Conservation (phyloP, 2,113 vertebrate species). For the Nesogale talazaci region DNA sequence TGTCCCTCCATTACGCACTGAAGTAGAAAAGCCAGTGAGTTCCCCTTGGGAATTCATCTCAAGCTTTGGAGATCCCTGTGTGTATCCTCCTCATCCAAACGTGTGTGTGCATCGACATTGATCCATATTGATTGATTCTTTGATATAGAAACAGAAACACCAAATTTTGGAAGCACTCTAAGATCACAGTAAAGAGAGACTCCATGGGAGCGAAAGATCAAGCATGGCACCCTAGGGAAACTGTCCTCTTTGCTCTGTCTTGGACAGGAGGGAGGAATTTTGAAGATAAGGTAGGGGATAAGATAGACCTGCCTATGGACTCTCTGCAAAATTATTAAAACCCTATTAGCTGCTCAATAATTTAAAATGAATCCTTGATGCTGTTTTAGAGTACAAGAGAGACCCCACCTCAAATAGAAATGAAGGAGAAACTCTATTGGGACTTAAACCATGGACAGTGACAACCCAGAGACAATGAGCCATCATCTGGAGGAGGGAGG, state of each 20-base stretch:
- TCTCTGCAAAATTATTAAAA: background rate
- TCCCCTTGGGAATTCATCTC: background rate
- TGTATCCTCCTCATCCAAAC: background rate
- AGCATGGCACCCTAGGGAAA: background rate
- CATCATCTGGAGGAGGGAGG: no score
- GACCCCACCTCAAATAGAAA: background rate
- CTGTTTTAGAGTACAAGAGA: background rate
- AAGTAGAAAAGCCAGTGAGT: background rate
- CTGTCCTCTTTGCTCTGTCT: background rate
- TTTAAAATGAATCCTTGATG: conserved; percentile 48
- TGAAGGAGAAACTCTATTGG: no score
- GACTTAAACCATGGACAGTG: no score
- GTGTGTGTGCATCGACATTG: background rate
- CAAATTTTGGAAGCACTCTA: background rate
- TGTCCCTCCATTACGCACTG: conserved; percentile 13
- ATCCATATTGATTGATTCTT: background rate
- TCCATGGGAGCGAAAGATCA: conserved; percentile 3
- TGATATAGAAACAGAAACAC: background rate
- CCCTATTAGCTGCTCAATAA: background rate
- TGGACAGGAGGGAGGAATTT: conserved; percentile 17
- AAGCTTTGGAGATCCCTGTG: background rate
- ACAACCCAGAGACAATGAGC: no score
- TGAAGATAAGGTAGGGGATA: background rate
- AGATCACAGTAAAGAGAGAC: background rate
- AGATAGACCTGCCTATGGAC: background rate